Conservation (phyloP, 2,113 vertebrate species). For the Ovis aries region ARS-UI_Ramb_v3.0 NC_056055.1:91195001-91195500, state of each 20-base stretch:
- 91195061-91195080: no score
- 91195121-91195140: no score
- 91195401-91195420: not conserved
- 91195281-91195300: not conserved
- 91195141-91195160: no score
- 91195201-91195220: no score
- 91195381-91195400: not conserved
- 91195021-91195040: constrained; percentile 11
- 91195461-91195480: not conserved
- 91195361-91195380: not conserved
- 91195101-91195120: no score
- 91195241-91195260: not conserved
- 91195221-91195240: not conserved
- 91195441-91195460: not conserved
- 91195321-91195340: not conserved
- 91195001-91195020: not conserved
- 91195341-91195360: not conserved
- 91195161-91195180: no score
- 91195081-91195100: no score
- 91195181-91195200: no score
- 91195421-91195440: not conserved
- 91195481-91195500: not conserved
- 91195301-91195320: not conserved
- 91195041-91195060: not conserved
- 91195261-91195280: not conserved